Evolutionary conservation across 2,113 vertebrate species (phyloP).

Genomic region (Platycercus adscitus): DNA sequence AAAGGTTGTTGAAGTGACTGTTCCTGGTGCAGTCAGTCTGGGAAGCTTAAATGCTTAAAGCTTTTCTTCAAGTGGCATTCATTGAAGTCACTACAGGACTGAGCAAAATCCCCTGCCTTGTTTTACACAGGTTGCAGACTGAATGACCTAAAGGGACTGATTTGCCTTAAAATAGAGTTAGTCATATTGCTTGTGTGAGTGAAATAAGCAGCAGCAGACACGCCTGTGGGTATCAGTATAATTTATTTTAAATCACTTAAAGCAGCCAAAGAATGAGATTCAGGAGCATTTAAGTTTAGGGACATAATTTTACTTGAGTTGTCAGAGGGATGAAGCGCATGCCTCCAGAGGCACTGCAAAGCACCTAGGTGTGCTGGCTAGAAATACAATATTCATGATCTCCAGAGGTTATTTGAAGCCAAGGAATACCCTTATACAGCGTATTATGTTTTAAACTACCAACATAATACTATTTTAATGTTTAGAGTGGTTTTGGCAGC

Average conservation of each 20-base stretch:
- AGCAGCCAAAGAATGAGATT: not conserved
- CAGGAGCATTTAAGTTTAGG: not conserved
- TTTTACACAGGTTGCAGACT: slow-evolving; percentile 2
- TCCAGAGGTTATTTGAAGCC: not conserved
- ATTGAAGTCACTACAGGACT: not conserved
- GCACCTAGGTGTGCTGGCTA: not conserved
- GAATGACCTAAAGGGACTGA: not conserved
- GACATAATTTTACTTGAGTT: not conserved
- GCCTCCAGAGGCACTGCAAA: not conserved
- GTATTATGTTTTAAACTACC: not conserved
- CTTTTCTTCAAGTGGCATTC: not conserved
- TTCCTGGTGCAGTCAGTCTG: not conserved
- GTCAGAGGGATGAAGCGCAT: not conserved
- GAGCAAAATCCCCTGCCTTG: slow-evolving; percentile 6
- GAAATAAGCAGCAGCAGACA: not conserved
- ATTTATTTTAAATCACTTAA: slow-evolving; percentile 1
- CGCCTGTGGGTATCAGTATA: not conserved
- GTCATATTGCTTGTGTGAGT: slow-evolving; percentile 10
- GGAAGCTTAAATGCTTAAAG: not conserved
- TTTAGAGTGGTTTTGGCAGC: not conserved
- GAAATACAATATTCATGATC: not conserved
- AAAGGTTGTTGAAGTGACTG: not conserved
- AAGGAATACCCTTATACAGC: not conserved
- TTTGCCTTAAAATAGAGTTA: slow-evolving; percentile 20
- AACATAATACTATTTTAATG: not conserved